Percentiles rank a stretch among this genome's conserved stretches.
Conservation (phyloP, 1,140 invertebrate genomes). For the Maconellicoccus hirsutus region DNA sequence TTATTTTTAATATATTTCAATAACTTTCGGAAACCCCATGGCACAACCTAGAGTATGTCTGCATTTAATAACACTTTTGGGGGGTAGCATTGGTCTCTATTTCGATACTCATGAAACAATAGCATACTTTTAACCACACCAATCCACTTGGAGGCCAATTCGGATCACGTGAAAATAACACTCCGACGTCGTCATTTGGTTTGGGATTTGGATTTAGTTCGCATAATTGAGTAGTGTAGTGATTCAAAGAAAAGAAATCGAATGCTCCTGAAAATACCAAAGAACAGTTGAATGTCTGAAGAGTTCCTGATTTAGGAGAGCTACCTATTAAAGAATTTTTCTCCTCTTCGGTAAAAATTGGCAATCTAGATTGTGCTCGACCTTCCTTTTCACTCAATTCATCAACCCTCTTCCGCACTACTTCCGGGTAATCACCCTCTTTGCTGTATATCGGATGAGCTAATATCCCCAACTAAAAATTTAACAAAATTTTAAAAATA, state of each 20-base stretch:
- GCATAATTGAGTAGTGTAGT: conserved; percentile 32
- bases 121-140: not conserved
- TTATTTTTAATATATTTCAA: conserved; percentile 43
- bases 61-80: not conserved
- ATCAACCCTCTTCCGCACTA: conserved; percentile 38
- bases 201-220: not conserved
- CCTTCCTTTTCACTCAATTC: conserved; percentile 37
- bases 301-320: not conserved
- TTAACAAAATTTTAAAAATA: not conserved
- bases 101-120: conserved; percentile 11
- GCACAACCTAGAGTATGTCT: conserved; percentile 37
- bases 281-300: not conserved
- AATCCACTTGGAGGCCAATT: not conserved
- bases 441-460: conserved; percentile 39
- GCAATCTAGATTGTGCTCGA: conserved; percentile 39
- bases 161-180: conserved; percentile 24
- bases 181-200: conserved; percentile 24
- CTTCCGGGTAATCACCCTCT: conserved; percentile 42
- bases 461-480: conserved; percentile 38
- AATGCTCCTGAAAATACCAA: conserved; percentile 27
- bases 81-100: not conserved
- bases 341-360: conserved; percentile 38
- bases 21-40: conserved; percentile 45
- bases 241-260: conserved; percentile 38
- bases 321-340: conserved; percentile 36